A percentile compares a stretch with the other conserved stretches of the same genome.
These are phyloP conservation scores for Lepilemur septentrionalis DNA, from an alignment of 2,797 vertebrate species.

Conservation along the genomic window DNA sequence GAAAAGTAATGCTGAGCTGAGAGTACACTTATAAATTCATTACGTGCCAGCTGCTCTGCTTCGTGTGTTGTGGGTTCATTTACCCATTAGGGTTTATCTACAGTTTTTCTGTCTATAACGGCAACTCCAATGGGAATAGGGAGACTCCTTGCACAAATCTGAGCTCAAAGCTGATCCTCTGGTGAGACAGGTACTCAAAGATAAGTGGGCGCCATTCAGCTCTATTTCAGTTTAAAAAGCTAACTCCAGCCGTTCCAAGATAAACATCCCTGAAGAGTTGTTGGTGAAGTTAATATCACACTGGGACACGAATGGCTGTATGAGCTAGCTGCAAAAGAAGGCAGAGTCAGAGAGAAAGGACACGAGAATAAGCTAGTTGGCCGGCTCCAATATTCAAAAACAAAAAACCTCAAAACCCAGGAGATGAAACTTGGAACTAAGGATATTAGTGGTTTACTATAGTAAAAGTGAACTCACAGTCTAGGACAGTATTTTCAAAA, in stretches of 20 bases:
- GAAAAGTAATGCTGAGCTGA: constrained; percentile 13
- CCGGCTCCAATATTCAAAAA: not conserved
- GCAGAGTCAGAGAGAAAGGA: not conserved
- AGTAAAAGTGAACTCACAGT: not conserved
- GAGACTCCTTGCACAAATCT: not conserved
- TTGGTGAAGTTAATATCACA: not conserved
- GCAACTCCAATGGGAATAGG: not conserved
- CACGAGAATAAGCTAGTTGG: not conserved
- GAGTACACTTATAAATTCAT: constrained; percentile 15
- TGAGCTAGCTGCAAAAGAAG: not conserved
- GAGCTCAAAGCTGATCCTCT: constrained; percentile 17
- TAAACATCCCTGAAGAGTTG: constrained; percentile 35
- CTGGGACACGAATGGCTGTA: not conserved
- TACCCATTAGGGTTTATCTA: constrained; percentile 1
- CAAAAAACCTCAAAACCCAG: not conserved
- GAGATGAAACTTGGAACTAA: not conserved
- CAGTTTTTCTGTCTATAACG: constrained; percentile 35
- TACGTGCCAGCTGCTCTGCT: not conserved
- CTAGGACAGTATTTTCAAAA: not conserved
- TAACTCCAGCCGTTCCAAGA: not conserved
- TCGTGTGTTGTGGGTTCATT: not conserved
- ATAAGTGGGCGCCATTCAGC: constrained; percentile 54
- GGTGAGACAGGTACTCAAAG: constrained; percentile 44
- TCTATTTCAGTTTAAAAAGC: constrained; percentile 45
- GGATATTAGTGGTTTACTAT: not conserved